Evolutionary conservation across 2,797 vertebrate genomes (phyloP).

Genomic region (Odontamblyopus rebecca): DNA sequence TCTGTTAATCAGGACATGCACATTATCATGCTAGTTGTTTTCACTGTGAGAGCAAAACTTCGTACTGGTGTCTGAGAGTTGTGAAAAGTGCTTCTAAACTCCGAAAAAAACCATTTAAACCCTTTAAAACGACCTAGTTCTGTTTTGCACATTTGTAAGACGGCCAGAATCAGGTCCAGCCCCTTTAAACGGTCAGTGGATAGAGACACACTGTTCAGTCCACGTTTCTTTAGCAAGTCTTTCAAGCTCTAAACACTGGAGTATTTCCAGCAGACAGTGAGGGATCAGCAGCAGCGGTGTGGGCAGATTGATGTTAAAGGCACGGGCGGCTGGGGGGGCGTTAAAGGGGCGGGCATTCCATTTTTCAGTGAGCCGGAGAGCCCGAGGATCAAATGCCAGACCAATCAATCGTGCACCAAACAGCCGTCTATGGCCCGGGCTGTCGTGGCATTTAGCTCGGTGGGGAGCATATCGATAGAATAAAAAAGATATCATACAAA

Average conservation of each 20-base stretch:
- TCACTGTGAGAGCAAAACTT: too few relatives aligned
- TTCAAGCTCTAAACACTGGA: constrained; percentile 38
- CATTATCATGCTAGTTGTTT: too few relatives aligned
- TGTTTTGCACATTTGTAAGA: too few relatives aligned
- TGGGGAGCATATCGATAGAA: constrained; percentile 64
- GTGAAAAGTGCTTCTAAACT: too few relatives aligned
- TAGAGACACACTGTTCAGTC: constrained; percentile 14
- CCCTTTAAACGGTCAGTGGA: constrained; percentile 11
- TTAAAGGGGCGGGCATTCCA: constrained; percentile 34
- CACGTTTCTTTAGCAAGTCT: constrained; percentile 45
- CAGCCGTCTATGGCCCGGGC: constrained; percentile 50
- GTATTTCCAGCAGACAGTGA: constrained; percentile 56
- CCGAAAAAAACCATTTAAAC: too few relatives aligned
- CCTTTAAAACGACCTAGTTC: too few relatives aligned
- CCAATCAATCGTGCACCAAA: constrained; percentile 70
- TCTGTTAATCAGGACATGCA: too few relatives aligned
- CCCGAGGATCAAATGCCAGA: constrained; percentile 75
- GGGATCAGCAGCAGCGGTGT: constrained; percentile 32
- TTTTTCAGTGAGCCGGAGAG: constrained; percentile 56
- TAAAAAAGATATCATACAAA: constrained; percentile 62
- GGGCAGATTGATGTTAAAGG: constrained; percentile 40
- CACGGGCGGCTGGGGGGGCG: constrained; percentile 24
- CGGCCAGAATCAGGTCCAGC: too few relatives aligned
- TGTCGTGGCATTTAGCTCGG: constrained; percentile 68
- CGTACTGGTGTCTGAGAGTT: too few relatives aligned